These are phyloP conservation scores for Plutomurus gul DNA, from an alignment of 1,140 invertebrate species.

Conservation along the genomic window DNA sequence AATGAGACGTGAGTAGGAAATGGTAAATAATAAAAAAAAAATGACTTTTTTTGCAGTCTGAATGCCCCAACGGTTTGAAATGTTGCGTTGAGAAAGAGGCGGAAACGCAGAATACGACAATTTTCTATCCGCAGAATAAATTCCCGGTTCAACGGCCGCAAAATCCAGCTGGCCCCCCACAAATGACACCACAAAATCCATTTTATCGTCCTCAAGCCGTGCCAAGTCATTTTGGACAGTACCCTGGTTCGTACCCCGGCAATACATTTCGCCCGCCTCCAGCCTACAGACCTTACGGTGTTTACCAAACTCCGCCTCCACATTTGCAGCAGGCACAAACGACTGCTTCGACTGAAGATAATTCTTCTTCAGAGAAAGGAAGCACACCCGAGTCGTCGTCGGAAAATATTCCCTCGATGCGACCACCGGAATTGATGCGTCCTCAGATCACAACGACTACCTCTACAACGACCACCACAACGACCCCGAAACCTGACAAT, in stretches of 20 bases:
- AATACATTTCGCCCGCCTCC: constrained; percentile 55
- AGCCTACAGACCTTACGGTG: constrained; percentile 50
- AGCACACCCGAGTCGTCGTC: not conserved
- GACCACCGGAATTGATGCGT: constrained; percentile 38
- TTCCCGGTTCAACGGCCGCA: not conserved
- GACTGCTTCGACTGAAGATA: not conserved
- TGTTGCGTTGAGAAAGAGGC: constrained; percentile 70
- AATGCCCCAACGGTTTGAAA: constrained; percentile 57
- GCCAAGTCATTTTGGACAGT: constrained; percentile 28
- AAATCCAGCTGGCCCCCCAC: constrained; percentile 35
- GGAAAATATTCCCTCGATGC: constrained; percentile 23
- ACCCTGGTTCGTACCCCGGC: not conserved
- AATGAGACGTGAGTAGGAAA: too few relatives aligned
- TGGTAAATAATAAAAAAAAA: too few relatives aligned
- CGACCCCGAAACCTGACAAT: not conserved
- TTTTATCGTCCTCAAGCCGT: constrained; percentile 5
- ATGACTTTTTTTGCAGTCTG: constrained; percentile 24
- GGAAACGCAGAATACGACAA: not conserved
- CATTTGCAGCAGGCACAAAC: not conserved
- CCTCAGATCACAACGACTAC: not conserved
- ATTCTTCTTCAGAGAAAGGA: not conserved
- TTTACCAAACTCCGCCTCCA: constrained; percentile 50
- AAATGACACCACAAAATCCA: not conserved
- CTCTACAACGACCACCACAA: not conserved
- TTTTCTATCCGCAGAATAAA: not conserved